Base-by-base conservation (phyloP, 1,140 invertebrate genomes). In the Coelopa frigida region DNA sequence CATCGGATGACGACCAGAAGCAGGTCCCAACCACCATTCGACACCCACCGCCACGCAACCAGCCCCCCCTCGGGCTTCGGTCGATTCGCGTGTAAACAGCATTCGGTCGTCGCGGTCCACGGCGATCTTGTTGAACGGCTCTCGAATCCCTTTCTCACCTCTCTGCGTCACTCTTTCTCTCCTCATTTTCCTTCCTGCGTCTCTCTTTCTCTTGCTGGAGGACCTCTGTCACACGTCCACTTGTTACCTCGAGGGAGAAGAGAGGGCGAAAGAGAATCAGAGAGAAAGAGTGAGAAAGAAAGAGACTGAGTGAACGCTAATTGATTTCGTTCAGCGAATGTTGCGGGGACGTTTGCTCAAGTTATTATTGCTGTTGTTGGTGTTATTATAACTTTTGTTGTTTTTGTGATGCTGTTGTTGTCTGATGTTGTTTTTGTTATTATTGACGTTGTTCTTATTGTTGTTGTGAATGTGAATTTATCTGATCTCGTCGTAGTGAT, bases 271-370 rank as follows among this genome's bases (percentile, higher is more conserved):
- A n/a, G n/a, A n/a, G n/a, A n/a, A n/a, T n/a, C n/a, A n/a, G n/a
- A n/a, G n/a, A n/a, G n/a, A n/a, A n/a, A n/a, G n/a, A n/a, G n/a
- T n/a, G n/a, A n/a, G n/a, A n/a, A n/a, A n/a, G n/a, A n/a, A n/a
- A n/a, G n/a, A n/a, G n/a, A n/a, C n/a, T n/a, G n/a, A n/a, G n/a
- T n/a, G n/a, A n/a, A n/a, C 31, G 46, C 39, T 48, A 48, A 48
- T 48, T 48, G 46, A 48, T 48, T 48, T 48, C 39, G 39, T 42
- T 48, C 42, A 42, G 37, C 46, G 42, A 48, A 48, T 48, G 46
- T 48, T 40, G 46, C 46, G 39, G 29, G 39, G 42, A 48, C 35
- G 37, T 48, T 48, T 41, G 29, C 15, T 32, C 31, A 48, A 48
- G 22, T 48, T 24, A 40, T 48, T 48, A 29, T 29, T 44, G 24